phyloP scores from a whole-genome alignment of 1,140 invertebrate genomes.

The Drusus annulatus region DNA sequence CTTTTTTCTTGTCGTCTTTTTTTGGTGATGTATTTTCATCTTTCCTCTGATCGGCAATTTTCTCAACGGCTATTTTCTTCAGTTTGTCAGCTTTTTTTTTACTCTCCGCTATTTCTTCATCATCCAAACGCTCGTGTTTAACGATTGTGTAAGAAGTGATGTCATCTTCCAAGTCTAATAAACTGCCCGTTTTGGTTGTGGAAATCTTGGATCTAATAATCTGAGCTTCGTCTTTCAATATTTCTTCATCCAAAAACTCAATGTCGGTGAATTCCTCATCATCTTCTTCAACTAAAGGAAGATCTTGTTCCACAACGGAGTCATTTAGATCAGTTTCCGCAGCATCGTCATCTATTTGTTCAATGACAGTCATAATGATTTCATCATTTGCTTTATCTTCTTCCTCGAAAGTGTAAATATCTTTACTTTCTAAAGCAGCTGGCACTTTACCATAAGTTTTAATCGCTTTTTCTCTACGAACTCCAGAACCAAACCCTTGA shows the following conservation, averaged over 20 bases:
- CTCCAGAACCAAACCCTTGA: too few species aligned
- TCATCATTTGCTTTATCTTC: constrained; percentile 7
- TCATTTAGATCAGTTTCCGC: neutral
- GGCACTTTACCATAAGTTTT: too few species aligned
- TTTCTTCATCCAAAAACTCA: constrained; percentile 31
- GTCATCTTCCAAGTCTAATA: constrained; percentile 23
- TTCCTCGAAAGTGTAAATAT: neutral
- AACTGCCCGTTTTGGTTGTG: neutral
- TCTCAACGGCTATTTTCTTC: too few species aligned
- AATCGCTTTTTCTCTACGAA: too few species aligned
- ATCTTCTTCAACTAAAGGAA: constrained; percentile 7
- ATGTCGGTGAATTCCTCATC: constrained; percentile 28
- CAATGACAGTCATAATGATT: constrained; percentile 5
- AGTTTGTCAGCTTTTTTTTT: neutral
- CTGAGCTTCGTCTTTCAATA: constrained; percentile 1
- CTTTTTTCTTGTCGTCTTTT: neutral
- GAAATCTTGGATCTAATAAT: neutral
- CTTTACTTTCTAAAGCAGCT: neutral
- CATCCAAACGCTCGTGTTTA: constrained; percentile 13
- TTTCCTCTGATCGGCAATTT: too few species aligned
- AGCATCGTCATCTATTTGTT: neutral
- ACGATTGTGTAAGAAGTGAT: constrained; percentile 22
- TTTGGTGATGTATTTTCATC: neutral
- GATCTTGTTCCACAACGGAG: neutral
- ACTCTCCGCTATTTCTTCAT: neutral